Conservation (phyloP, 2,113 vertebrate species). For the Aramus guarauna region DNA sequence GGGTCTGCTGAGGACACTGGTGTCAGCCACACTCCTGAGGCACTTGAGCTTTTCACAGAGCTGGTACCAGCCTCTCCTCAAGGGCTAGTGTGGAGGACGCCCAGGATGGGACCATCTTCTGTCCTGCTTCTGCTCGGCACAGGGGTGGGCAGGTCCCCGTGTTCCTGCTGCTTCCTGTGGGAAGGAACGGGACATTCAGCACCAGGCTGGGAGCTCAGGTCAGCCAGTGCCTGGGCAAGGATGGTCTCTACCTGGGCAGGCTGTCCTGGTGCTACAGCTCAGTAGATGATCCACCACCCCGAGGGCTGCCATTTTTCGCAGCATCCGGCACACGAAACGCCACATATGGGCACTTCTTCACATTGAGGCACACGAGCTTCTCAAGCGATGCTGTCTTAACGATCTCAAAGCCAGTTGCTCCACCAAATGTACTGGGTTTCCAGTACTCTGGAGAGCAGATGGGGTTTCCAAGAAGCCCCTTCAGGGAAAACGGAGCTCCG, state of each 20-base stretch:
- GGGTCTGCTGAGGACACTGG: background rate
- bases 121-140: background rate
- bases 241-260: background rate
- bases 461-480: constrained; percentile 94
- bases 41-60: background rate
- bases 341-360: constrained; percentile 87
- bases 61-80: background rate
- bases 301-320: background rate
- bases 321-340: constrained; percentile 77
- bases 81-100: background rate
- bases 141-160: background rate
- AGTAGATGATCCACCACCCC: background rate
- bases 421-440: constrained; percentile 95
- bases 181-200: background rate
- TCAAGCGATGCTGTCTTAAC: constrained; percentile 83
- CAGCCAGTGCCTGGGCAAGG: background rate
- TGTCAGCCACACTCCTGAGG: background rate
- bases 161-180: background rate
- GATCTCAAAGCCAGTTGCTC: constrained; percentile 85
- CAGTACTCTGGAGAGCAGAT: constrained; percentile 95
- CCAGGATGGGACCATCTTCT: background rate
- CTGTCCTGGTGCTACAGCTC: constrained; percentile 62
- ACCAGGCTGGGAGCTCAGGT: background rate
- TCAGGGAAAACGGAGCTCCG: constrained; percentile 92
- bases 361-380: constrained; percentile 90